Evolutionary conservation across 2,113 vertebrate species (phyloP).

Genomic region (Rhinolophus sinicus): DNA sequence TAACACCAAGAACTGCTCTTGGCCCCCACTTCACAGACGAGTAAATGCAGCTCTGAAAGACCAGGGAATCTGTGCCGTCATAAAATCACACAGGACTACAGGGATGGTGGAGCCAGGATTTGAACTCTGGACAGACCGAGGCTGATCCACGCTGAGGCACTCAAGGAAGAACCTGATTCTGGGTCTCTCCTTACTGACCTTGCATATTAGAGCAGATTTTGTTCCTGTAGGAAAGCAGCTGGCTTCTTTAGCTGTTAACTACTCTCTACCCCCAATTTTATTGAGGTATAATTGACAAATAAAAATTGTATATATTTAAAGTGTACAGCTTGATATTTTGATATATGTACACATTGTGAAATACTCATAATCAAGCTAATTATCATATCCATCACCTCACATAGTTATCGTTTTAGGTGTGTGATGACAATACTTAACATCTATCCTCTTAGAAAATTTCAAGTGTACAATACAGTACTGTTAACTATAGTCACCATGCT

Average conservation of each 20-base stretch:
- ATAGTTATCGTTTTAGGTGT: not conserved
- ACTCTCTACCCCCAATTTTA: not conserved
- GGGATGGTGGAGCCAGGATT: not conserved
- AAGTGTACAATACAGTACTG: not conserved
- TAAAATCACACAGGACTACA: not conserved
- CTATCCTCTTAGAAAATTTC: not conserved
- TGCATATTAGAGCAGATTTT: not conserved
- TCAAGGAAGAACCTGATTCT: not conserved
- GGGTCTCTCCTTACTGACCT: not conserved
- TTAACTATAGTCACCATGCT: not conserved
- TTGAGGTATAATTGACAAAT: not conserved
- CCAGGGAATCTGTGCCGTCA: not conserved
- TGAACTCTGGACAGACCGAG: not conserved
- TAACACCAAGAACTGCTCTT: not conserved
- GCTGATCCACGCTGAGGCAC: not conserved
- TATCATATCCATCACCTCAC: not conserved
- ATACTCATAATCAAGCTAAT: not conserved
- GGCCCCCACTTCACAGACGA: not conserved
- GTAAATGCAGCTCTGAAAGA: not conserved
- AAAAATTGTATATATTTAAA: not conserved
- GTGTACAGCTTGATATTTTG: not conserved
- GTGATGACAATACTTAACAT: not conserved
- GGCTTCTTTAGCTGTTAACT: not conserved
- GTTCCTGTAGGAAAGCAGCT: not conserved
- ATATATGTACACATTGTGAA: not conserved